A percentile compares a stretch with the other conserved stretches of the same genome.
These are phyloP conservation scores for Lates japonicus DNA, from an alignment of 2,797 vertebrate genomes.

Conservation along the genomic window DNA sequence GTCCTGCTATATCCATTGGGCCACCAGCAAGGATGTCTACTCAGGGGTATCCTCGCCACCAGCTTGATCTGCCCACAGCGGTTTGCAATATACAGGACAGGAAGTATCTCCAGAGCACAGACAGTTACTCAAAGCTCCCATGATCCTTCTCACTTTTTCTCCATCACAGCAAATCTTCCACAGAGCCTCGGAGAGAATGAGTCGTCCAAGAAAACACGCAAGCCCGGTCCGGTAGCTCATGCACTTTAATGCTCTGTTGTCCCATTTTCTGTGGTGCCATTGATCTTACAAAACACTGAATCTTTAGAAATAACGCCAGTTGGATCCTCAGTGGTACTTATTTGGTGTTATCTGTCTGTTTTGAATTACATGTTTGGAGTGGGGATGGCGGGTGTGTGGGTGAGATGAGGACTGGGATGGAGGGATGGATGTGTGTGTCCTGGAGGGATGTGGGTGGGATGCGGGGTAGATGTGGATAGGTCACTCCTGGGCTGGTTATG, in stretches of 20 bases:
- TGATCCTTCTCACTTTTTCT: conserved; percentile 46
- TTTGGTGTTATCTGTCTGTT: conserved; percentile 57
- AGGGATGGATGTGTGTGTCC: conserved; percentile 43
- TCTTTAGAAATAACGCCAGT: conserved; percentile 16
- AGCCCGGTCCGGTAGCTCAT: background rate
- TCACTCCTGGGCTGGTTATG: conserved; percentile 82
- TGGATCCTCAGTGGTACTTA: conserved; percentile 12
- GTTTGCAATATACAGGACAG: conserved; percentile 49
- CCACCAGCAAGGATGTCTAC: conserved; percentile 52
- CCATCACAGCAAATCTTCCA: conserved; percentile 51
- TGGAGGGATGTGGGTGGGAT: conserved; percentile 39
- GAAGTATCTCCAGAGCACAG: conserved; percentile 33
- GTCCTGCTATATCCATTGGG: conserved; percentile 77
- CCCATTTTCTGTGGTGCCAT: conserved; percentile 21
- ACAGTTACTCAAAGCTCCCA: conserved; percentile 53
- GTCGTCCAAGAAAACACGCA: conserved; percentile 23
- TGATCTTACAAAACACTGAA: conserved; percentile 15
- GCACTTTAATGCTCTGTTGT: conserved; percentile 17
- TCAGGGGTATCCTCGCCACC: conserved; percentile 62
- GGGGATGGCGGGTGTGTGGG: conserved; percentile 10
- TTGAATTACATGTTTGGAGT: conserved; percentile 59
- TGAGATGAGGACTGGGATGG: conserved; percentile 52
- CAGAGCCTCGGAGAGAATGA: conserved; percentile 13
- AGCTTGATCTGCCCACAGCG: conserved; percentile 20
- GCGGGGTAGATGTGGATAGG: conserved; percentile 65